Evolutionary conservation across 2,888 invertebrate genomes (phyloP).

Genomic region (Caenorhabditis uteleia): DNA sequence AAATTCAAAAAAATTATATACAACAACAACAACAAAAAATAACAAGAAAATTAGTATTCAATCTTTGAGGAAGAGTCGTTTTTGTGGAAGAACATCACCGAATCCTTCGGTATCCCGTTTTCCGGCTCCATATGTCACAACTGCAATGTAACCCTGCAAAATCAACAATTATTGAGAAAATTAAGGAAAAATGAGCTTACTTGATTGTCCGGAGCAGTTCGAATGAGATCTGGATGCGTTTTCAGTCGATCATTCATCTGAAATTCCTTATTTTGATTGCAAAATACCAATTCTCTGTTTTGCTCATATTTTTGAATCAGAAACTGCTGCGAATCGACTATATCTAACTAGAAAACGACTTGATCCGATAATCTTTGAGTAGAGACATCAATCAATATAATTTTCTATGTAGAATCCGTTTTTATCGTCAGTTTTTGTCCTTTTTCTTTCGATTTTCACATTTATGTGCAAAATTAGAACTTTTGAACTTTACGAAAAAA

Average conservation of each 20-base stretch:
- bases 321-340: neutral
- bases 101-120: constrained; percentile 48
- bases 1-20: constrained; percentile 1
- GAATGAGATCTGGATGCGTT: constrained; percentile 45
- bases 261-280: too few relatives aligned
- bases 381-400: too few relatives aligned
- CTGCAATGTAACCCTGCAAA: constrained; percentile 48
- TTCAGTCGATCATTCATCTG: constrained; percentile 52
- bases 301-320: neutral
- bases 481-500: too few relatives aligned
- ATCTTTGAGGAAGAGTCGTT: constrained; percentile 29
- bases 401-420: neutral
- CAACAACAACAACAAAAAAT: neutral
- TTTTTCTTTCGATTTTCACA: too few relatives aligned
- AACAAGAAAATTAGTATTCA: too few relatives aligned
- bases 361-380: too few relatives aligned
- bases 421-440: too few relatives aligned
- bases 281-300: neutral
- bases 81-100: constrained; percentile 23
- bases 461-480: too few relatives aligned
- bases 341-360: too few relatives aligned
- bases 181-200: constrained; percentile 9
- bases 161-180: neutral
- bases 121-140: constrained; percentile 53
- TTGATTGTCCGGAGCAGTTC: constrained; percentile 55